Evolutionary conservation across 2,888 invertebrate genomes (phyloP).

Genomic region (Acrobasis repandana): DNA sequence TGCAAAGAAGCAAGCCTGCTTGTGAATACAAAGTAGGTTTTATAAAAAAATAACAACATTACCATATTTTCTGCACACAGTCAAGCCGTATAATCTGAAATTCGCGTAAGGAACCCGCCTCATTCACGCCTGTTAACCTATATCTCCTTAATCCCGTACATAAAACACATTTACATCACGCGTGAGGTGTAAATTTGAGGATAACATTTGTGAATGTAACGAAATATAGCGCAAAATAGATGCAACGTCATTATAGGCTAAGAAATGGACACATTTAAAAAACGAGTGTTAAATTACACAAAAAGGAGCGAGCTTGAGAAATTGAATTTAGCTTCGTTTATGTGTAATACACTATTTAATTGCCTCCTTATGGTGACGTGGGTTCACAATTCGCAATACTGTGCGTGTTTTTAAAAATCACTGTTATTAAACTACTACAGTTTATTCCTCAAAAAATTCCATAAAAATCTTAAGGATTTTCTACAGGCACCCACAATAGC

Average conservation of each 20-base stretch:
- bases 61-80: background rate
- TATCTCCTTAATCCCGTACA: conserved; percentile 20
- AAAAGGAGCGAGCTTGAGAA: too few species aligned
- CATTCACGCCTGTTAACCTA: conserved; percentile 14
- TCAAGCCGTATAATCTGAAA: conserved; percentile 9
- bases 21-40: too few species aligned
- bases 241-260: conserved; percentile 3
- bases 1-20: too few species aligned
- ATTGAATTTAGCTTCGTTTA: too few species aligned
- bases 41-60: background rate
- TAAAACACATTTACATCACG: conserved; percentile 20
- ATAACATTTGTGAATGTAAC: conserved; percentile 19
- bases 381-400: too few species aligned
- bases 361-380: too few species aligned
- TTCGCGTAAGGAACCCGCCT: conserved; percentile 12
- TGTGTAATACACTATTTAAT: too few species aligned
- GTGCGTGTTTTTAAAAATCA: too few species aligned
- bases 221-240: conserved; percentile 8
- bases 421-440: too few species aligned
- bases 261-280: background rate
- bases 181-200: conserved; percentile 15
- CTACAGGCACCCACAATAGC: too few species aligned
- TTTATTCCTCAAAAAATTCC: too few species aligned
- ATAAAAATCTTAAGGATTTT: too few species aligned
- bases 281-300: background rate